Evolutionary conservation across 2,797 vertebrate genomes (phyloP).

Genomic region (Leuciscus waleckii): DNA sequence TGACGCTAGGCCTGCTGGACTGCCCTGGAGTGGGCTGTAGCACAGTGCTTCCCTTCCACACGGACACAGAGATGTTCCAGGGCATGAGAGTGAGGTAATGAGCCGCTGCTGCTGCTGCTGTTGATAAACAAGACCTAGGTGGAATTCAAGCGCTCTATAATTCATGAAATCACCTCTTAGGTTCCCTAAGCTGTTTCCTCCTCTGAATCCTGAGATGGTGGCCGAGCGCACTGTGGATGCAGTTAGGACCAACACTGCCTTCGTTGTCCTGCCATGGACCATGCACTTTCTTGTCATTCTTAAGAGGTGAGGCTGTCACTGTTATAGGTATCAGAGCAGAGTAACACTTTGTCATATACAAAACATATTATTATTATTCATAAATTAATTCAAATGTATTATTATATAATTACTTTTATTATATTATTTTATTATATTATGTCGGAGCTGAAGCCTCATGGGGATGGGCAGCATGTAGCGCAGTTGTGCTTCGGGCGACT

Average conservation of each 20-base stretch:
- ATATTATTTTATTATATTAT: neutral
- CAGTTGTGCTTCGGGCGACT: no score
- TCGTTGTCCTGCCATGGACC: constrained; percentile 94
- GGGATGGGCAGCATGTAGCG: no score
- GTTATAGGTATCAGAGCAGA: neutral
- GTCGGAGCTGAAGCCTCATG: no score
- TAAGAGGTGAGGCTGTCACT: constrained; percentile 84
- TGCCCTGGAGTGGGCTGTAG: constrained; percentile 95
- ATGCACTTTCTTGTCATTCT: constrained; percentile 94
- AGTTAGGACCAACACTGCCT: constrained; percentile 89
- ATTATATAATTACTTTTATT: neutral
- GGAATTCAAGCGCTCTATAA: neutral
- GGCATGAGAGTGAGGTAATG: constrained; percentile 69
- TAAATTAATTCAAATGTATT: neutral
- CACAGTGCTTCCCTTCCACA: constrained; percentile 96
- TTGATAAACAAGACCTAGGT: neutral
- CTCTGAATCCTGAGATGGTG: constrained; percentile 93
- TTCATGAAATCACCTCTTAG: constrained; percentile 67
- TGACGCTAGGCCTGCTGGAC: constrained; percentile 94
- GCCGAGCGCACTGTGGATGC: constrained; percentile 94
- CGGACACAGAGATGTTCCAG: constrained; percentile 88
- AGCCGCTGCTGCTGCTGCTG: neutral
- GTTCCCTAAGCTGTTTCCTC: constrained; percentile 95
- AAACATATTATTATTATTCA: neutral
- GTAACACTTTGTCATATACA: neutral